These are phyloP conservation scores for Lordiphosa andalusiaca DNA, from an alignment of 2,888 invertebrate species.

Conservation along the genomic window DNA sequence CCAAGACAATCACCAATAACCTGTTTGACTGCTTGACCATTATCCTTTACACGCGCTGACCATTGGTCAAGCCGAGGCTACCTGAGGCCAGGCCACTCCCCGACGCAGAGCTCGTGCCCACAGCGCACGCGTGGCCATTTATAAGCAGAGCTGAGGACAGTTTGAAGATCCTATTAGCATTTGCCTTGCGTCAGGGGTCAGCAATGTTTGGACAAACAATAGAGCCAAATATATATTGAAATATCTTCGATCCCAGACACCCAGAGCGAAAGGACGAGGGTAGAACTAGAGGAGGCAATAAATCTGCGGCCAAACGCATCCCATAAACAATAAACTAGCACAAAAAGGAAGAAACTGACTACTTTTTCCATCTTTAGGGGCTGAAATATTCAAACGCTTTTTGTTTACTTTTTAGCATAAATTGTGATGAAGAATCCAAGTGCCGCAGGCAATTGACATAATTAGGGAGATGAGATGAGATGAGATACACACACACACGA, in stretches of 20 bases:
- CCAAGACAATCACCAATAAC: conserved; percentile 44
- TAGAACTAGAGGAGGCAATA: conserved; percentile 56
- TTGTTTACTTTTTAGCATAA: conserved; percentile 44
- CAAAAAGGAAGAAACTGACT: conserved; percentile 34
- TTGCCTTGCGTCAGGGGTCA: conserved; percentile 21
- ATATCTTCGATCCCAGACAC: conserved; percentile 33
- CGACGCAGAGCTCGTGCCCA: conserved; percentile 40
- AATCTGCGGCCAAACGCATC: conserved; percentile 63
- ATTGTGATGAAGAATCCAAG: conserved; percentile 27
- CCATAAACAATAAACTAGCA: conserved; percentile 40
- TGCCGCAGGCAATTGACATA: conserved; percentile 40
- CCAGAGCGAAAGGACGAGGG: conserved; percentile 21
- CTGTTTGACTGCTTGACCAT: conserved; percentile 50
- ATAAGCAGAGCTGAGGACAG: not conserved
- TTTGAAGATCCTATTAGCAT: conserved; percentile 53
- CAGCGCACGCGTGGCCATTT: conserved; percentile 40
- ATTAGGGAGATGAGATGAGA: conserved; percentile 36
- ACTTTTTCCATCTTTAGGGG: conserved; percentile 22
- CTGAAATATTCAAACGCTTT: conserved; percentile 42
- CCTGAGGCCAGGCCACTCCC: conserved; percentile 20
- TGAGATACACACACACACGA: not conserved
- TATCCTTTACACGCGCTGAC: conserved; percentile 43
- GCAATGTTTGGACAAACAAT: too few species aligned
- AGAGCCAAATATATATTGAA: conserved; percentile 42
- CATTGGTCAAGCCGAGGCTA: conserved; percentile 57